phyloP scores from a whole-genome alignment of 2,113 vertebrate genomes.

The Eubucco bourcierii region DNA sequence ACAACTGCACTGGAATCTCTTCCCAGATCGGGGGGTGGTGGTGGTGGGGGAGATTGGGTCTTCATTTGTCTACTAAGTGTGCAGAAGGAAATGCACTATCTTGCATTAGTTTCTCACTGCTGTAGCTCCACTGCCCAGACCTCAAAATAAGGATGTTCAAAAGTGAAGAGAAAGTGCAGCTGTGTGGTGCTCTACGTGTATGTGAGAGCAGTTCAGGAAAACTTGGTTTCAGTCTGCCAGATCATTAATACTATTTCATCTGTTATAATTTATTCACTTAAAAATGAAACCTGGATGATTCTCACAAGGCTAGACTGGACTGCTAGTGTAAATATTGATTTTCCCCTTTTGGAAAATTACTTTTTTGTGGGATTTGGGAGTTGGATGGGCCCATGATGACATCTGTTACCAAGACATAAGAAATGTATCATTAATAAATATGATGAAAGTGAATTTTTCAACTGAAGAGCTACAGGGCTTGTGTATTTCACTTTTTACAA shows the following conservation, averaged over 20 bases:
- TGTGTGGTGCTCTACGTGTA: fast-evolving
- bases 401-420: neutral
- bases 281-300: neutral
- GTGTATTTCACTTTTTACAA: neutral
- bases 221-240: neutral
- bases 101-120: neutral
- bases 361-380: neutral
- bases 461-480: neutral
- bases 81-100: neutral
- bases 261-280: neutral
- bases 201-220: neutral
- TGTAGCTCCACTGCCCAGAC: neutral
- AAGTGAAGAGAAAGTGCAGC: neutral
- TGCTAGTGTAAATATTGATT: neutral
- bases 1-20: neutral
- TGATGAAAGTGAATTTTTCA: neutral
- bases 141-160: neutral
- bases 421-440: neutral
- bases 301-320: neutral
- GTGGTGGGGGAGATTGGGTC: neutral
- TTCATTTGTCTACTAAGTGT: neutral
- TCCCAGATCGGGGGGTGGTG: neutral
- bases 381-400: neutral
- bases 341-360: neutral
- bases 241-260: neutral